Percentiles rank a stretch among this genome's conserved stretches.
Conservation (phyloP, 2,113 vertebrate species). For the Ciconia stormi region DNA sequence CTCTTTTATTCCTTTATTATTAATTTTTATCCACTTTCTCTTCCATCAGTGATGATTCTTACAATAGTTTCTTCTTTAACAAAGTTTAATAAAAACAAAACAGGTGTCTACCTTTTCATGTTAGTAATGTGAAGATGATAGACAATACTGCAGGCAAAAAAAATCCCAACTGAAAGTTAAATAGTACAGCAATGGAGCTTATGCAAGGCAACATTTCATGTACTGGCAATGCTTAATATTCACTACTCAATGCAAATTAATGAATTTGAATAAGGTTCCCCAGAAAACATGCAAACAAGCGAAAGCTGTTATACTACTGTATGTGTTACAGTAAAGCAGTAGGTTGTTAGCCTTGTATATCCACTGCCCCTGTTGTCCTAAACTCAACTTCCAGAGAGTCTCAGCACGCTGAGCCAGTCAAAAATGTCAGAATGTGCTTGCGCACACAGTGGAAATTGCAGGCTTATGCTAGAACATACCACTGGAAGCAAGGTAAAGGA, state of each 20-base stretch:
- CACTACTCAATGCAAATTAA: background rate
- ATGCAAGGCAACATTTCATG: background rate
- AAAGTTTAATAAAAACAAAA: background rate
- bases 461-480: rapidly evolving
- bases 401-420: background rate
- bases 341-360: background rate
- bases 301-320: background rate
- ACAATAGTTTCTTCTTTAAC: background rate
- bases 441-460: background rate
- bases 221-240: background rate
- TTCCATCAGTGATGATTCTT: background rate
- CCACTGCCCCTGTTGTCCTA: background rate
- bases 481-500: background rate
- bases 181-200: background rate
- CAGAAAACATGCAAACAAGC: background rate
- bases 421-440: background rate
- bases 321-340: background rate
- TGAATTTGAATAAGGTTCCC: background rate
- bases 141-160: background rate
- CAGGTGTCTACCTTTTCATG: background rate
- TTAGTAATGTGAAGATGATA: background rate
- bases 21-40: background rate
- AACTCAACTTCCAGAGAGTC: background rate
- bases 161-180: background rate
- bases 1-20: background rate